Evolutionary conservation across 2,113 vertebrate species (phyloP).

Genomic region (Origma solitaria): DNA sequence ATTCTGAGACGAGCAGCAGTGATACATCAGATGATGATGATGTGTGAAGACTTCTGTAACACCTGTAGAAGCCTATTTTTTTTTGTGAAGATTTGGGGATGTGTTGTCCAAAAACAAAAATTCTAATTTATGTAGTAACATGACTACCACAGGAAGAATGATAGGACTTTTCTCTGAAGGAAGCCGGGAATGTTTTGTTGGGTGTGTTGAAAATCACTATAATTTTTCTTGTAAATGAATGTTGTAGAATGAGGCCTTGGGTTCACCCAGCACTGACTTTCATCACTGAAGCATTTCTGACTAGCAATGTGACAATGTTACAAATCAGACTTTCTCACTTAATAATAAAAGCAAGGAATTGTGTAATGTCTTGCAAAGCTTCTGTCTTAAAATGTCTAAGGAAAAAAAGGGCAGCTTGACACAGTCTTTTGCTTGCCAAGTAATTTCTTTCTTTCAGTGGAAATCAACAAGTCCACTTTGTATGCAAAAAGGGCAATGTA

Average conservation of each 20-base stretch:
- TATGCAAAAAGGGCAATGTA: neutral
- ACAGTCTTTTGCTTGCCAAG: constrained; percentile 50
- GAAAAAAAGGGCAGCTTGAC: constrained; percentile 52
- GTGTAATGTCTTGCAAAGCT: constrained; percentile 72
- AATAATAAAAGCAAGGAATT: constrained; percentile 71
- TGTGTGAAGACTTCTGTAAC: constrained; percentile 64
- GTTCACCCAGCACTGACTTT: constrained; percentile 61
- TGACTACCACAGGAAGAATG: constrained; percentile 47
- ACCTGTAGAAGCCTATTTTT: constrained; percentile 41
- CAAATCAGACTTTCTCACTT: constrained; percentile 72
- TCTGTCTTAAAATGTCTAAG: constrained; percentile 67
- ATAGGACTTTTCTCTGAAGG: constrained; percentile 57
- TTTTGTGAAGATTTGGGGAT: constrained; percentile 58
- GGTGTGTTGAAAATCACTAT: constrained; percentile 53
- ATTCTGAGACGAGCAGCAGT: constrained; percentile 80
- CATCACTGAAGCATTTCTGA: constrained; percentile 71
- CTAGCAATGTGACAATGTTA: constrained; percentile 75
- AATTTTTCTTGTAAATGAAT: constrained; percentile 70
- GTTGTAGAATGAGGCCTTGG: constrained; percentile 71
- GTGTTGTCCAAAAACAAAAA: constrained; percentile 43
- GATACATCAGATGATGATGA: constrained; percentile 81
- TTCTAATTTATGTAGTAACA: constrained; percentile 61
- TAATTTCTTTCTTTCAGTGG: constrained; percentile 40
- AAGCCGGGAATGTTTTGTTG: constrained; percentile 50
- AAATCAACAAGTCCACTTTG: constrained; percentile 27